phyloP scores from a whole-genome alignment of 2,113 vertebrate genomes.

The Apistogramma diplotaenia region DNA sequence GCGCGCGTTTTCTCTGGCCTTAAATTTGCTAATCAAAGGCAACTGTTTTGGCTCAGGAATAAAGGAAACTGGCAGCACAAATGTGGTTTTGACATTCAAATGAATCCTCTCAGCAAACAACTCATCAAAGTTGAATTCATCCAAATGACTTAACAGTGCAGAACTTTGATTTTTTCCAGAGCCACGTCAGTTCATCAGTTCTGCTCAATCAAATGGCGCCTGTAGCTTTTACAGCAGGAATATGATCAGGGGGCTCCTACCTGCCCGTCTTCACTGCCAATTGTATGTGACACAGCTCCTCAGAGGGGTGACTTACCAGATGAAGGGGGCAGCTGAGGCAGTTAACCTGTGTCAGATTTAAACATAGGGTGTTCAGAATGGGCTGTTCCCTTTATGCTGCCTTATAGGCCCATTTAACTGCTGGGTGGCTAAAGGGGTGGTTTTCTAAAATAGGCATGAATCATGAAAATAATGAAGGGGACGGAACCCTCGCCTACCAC shows the following conservation, averaged over 20 bases:
- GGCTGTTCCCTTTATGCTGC: conserved; percentile 4
- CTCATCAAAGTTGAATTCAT: conserved; percentile 9
- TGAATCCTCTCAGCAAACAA: background rate
- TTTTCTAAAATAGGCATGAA: conserved; percentile 44
- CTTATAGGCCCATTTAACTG: conserved; percentile 22
- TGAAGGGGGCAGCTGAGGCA: conserved; percentile 37
- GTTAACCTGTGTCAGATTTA: conserved; percentile 65
- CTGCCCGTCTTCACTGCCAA: background rate
- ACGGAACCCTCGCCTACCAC: conserved; percentile 22
- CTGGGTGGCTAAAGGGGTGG: conserved; percentile 14
- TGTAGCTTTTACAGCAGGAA: conserved; percentile 20
- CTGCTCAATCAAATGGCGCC: conserved; percentile 11
- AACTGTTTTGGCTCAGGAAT: conserved; percentile 22
- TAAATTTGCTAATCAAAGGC: conserved; percentile 20
- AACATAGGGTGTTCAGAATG: conserved; percentile 35
- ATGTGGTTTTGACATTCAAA: conserved; percentile 13
- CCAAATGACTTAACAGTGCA: background rate
- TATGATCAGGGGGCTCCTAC: background rate
- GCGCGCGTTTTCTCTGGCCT: background rate
- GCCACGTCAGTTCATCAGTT: background rate
- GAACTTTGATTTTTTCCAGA: conserved; percentile 11
- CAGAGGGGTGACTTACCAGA: conserved; percentile 28
- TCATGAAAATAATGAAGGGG: conserved; percentile 36
- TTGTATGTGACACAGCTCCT: background rate
- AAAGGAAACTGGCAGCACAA: conserved; percentile 12